Evolutionary conservation across 2,797 vertebrate species (phyloP).

Genomic region (Rachycentron canadum): DNA sequence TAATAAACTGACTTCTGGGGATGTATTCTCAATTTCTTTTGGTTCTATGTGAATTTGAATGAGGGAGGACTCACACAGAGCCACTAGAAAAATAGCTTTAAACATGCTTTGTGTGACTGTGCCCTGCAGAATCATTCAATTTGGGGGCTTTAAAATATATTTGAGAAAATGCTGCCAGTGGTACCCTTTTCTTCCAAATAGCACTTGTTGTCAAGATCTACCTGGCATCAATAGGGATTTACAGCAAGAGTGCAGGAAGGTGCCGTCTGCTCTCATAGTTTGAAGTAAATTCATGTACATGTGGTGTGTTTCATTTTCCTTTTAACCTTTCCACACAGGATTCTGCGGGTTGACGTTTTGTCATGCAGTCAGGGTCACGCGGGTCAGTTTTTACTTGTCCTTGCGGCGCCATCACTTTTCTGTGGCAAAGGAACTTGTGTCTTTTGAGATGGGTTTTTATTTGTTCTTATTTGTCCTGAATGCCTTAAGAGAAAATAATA

Average conservation of each 20-base stretch:
- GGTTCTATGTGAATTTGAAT: background rate
- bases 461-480: background rate
- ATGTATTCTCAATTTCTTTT: background rate
- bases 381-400: slow-evolving; percentile 3
- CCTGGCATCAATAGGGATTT: background rate
- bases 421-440: slow-evolving; percentile 12
- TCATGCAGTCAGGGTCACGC: slow-evolving; percentile 26
- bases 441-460: slow-evolving; percentile 24
- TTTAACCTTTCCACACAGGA: slow-evolving; percentile 30
- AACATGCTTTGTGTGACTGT: background rate
- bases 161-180: slow-evolving; percentile 1
- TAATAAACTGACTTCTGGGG: background rate
- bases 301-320: slow-evolving; percentile 33
- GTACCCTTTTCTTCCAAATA: slow-evolving; percentile 36
- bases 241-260: slow-evolving; percentile 22
- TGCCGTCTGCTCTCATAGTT: slow-evolving; percentile 20
- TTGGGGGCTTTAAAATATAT: background rate
- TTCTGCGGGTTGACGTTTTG: slow-evolving; percentile 19
- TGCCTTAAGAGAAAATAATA: slow-evolving; percentile 25
- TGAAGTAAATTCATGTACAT: background rate
- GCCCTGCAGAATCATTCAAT: background rate
- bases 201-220: slow-evolving; percentile 3
- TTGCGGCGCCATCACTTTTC: slow-evolving; percentile 7
- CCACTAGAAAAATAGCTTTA: background rate
- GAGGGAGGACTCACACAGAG: background rate